A percentile compares a stretch with the other conserved stretches of the same genome.
These are phyloP conservation scores for Temnothorax ravouxi DNA, from an alignment of 2,888 invertebrate species.

Conservation along the genomic window DNA sequence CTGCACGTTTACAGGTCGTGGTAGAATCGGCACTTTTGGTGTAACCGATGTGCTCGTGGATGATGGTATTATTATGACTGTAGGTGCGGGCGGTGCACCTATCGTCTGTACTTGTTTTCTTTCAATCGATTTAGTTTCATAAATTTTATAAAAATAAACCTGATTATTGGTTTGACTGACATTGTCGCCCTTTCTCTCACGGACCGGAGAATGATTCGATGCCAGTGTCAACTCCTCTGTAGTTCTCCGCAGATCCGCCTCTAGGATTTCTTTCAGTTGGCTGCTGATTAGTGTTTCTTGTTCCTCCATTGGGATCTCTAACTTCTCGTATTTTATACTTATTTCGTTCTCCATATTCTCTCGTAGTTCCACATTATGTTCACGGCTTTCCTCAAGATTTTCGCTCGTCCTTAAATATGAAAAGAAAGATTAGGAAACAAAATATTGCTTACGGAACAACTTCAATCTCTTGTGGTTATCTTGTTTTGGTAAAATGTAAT, in stretches of 20 bases:
- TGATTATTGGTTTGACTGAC: too few relatives aligned
- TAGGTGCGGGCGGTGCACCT: too few relatives aligned
- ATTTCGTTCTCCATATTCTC: constrained; percentile 87
- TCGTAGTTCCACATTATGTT: constrained; percentile 85
- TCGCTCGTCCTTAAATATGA: constrained; percentile 61
- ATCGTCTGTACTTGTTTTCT: too few relatives aligned
- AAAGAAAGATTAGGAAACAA: constrained; percentile 2
- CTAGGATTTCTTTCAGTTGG: constrained; percentile 87
- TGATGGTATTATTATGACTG: too few relatives aligned
- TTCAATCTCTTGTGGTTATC: neutral
- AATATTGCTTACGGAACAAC: neutral
- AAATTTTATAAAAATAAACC: neutral
- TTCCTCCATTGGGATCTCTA: constrained; percentile 87
- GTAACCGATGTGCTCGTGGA: too few relatives aligned
- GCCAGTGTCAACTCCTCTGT: constrained; percentile 84
- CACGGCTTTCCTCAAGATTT: constrained; percentile 76
- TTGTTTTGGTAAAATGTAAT: neutral
- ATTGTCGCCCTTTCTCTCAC: too few relatives aligned
- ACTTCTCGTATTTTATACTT: constrained; percentile 85
- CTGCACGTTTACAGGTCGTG: too few relatives aligned
- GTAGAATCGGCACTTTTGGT: too few relatives aligned
- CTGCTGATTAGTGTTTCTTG: constrained; percentile 85
- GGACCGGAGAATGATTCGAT: too few relatives aligned
- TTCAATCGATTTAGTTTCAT: neutral
- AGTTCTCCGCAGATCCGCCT: constrained; percentile 86